phyloP scores from a whole-genome alignment of 2,888 invertebrate genomes.

The Neocrepidodera transversa region DNA sequence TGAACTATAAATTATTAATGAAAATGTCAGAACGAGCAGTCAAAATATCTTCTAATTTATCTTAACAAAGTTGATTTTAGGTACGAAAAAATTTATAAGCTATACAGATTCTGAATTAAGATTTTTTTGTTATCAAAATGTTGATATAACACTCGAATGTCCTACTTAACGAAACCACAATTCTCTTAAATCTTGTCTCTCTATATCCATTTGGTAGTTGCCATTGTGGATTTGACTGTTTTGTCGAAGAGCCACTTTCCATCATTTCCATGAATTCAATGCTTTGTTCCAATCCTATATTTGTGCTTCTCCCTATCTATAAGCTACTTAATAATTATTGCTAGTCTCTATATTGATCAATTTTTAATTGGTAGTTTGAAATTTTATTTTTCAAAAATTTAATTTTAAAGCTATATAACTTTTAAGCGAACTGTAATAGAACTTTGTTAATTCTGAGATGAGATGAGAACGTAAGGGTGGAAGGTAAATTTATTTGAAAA shows the following conservation, averaged over 20 bases:
- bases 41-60: too few species aligned
- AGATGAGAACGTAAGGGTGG: background rate
- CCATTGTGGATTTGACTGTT: background rate
- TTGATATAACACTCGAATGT: background rate
- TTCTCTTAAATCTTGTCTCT: background rate
- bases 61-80: too few species aligned
- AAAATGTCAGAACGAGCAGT: too few species aligned
- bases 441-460: conserved; percentile 4
- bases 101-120: too few species aligned
- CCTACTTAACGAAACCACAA: background rate
- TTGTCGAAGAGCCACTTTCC: background rate
- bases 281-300: background rate
- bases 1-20: too few species aligned
- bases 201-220: background rate
- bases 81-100: too few species aligned
- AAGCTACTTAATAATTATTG: too few species aligned
- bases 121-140: too few species aligned
- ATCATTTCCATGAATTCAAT: background rate
- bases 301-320: too few species aligned
- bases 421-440: background rate
- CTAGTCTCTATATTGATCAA: too few species aligned
- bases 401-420: background rate
- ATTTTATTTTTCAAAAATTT: background rate
- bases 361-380: too few species aligned
- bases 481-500: background rate